A percentile compares a stretch with the other conserved stretches of the same genome.
Conservation (phyloP, 92 coral and sea anemone genomes). For the Anthopleura xanthogrammica region DNA sequence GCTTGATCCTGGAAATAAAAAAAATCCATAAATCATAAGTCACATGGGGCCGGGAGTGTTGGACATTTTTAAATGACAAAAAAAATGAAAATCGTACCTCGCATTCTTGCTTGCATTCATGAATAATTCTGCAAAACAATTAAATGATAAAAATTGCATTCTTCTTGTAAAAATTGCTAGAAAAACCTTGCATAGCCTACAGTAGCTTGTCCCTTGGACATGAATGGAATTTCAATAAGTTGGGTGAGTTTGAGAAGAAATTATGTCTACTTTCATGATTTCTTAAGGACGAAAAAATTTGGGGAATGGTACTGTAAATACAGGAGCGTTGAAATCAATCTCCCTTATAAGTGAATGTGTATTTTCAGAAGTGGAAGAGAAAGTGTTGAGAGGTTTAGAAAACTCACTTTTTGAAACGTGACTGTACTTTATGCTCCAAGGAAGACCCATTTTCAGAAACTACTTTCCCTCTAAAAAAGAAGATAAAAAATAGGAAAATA, state of each 20-base stretch:
- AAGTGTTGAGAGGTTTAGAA: neutral
- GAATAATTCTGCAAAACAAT: constrained; percentile 56
- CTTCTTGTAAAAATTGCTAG: too few relatives aligned
- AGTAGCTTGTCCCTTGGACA: neutral
- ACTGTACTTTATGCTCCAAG: constrained; percentile 52
- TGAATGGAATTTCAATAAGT: too few relatives aligned
- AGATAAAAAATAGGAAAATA: neutral
- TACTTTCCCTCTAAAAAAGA: constrained; percentile 27
- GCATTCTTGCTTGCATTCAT: constrained; percentile 84
- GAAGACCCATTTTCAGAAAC: constrained; percentile 26
- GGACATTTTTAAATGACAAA: neutral
- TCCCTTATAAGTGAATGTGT: too few relatives aligned
- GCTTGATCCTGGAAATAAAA: constrained; percentile 57
- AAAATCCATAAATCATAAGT: neutral
- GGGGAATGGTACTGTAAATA: too few relatives aligned
- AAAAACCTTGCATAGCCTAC: too few relatives aligned
- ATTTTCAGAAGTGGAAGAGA: too few relatives aligned
- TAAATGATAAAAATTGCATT: neutral
- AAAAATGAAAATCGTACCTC: constrained; percentile 51
- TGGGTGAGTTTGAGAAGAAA: neutral
- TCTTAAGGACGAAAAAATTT: too few relatives aligned
- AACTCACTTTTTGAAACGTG: constrained; percentile 61
- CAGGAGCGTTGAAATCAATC: too few relatives aligned
- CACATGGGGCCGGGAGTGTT: neutral
- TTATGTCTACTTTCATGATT: neutral